Evolutionary conservation across 2,888 invertebrate species (phyloP), one percentile per base, ranked within the genome.

Genomic region (Frankliniella intonsa): DNA sequence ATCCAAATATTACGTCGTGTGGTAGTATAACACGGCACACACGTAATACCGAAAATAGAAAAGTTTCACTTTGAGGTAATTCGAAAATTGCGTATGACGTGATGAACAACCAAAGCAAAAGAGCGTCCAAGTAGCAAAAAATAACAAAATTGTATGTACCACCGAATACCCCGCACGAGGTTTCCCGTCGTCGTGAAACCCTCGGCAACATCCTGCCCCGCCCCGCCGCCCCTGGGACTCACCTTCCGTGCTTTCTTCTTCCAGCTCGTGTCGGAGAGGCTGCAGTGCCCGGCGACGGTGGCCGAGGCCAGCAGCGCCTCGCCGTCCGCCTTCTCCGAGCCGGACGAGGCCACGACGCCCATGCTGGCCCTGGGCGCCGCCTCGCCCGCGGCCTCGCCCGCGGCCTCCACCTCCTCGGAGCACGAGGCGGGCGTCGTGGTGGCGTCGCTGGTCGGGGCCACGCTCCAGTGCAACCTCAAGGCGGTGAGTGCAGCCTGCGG

Each of bases 401-500:
- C 69, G 25, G 69, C 25, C 8, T 76, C 69, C 69, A 25, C 69
- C 25, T 76, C 69, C 25, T 76, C 69, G 25, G 69, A 76, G 22
- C 69, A 76, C 22, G 69, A 76, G 22, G 25, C 10, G 22, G 69
- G 11, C 25, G 69, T 76, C 25, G 25, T 25, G 22, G 8, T 76
- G 25, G 69, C 25, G 22, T 69, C 69, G 22, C 69, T 69, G 11
- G 69, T 25, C 22, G 25, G 22, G 11, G 69, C 69, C 69, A 76
- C 69, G 11, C 69, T 76, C 22, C 69, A 76, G 69, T 76, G 69
- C 69, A 76, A 76, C 69, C 69, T 76, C 25, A 76, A 76, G 69
- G 69, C 69, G 11, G 69, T 76, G 69, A 62, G 62, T 62, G 17
- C 55, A 17, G 12, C 55, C 14, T 3, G 14, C 55, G 55, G 14